Evolutionary conservation across 2,797 vertebrate genomes (phyloP).

Genomic region (Carduelis carduelis): DNA sequence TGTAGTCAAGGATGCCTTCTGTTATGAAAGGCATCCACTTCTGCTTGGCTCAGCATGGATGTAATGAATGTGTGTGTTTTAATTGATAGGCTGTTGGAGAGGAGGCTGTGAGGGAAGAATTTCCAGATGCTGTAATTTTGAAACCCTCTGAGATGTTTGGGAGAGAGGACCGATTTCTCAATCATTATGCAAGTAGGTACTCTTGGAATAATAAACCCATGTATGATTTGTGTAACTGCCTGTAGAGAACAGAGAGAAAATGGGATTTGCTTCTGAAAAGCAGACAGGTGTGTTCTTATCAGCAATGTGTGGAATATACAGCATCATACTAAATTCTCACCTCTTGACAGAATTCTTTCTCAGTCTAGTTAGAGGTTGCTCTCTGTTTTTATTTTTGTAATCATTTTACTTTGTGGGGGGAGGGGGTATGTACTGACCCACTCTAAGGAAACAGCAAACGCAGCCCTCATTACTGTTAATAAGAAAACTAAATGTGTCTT

Average conservation of each 20-base stretch:
- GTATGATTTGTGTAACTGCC: background rate
- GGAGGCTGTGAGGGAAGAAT: conserved; percentile 83
- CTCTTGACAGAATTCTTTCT: background rate
- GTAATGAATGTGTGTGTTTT: background rate
- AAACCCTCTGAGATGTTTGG: conserved; percentile 93
- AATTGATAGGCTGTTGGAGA: conserved; percentile 89
- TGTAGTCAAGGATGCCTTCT: background rate
- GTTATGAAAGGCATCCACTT: background rate
- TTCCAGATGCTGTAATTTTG: conserved; percentile 90
- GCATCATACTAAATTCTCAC: background rate
- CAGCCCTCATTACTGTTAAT: background rate
- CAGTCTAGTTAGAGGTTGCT: background rate
- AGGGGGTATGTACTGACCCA: background rate
- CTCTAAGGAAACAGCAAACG: background rate
- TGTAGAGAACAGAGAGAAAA: background rate
- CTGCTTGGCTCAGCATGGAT: background rate
- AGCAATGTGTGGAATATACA: background rate
- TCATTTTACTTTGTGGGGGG: background rate
- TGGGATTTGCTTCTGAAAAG: background rate
- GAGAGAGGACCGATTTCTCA: conserved; percentile 93
- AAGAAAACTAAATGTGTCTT: background rate
- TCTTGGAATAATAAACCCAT: background rate
- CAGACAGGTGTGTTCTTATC: background rate
- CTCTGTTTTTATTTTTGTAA: background rate
- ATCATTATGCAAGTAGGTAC: conserved; percentile 88